Evolutionary conservation across 2,888 invertebrate genomes (phyloP).

Genomic region (Charanyca ferruginea): DNA sequence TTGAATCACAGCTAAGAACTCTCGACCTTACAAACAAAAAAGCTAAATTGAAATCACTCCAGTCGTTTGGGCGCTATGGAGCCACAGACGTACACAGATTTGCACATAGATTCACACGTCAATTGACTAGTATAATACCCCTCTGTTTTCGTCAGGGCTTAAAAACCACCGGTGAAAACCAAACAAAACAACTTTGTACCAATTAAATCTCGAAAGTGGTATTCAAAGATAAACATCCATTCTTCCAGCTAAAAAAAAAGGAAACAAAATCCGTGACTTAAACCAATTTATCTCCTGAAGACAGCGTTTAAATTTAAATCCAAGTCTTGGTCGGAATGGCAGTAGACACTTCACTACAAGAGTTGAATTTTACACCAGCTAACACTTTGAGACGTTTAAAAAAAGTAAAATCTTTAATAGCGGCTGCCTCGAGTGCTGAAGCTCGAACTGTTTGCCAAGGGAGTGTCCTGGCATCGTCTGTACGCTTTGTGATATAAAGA

Average conservation of each 20-base stretch:
- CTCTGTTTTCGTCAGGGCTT: no score
- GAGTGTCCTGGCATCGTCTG: slow-evolving; percentile 58
- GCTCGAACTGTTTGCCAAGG: slow-evolving; percentile 61
- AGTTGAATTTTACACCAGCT: slow-evolving; percentile 58
- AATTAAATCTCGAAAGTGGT: slow-evolving; percentile 12
- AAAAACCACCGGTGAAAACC: no score
- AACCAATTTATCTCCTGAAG: slow-evolving; percentile 57
- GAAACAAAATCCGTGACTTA: slow-evolving; percentile 44
- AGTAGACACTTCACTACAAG: slow-evolving; percentile 51
- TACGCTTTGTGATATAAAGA: slow-evolving; percentile 59
- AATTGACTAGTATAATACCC: no score
- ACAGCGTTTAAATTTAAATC: slow-evolving; percentile 61
- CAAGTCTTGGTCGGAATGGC: slow-evolving; percentile 45
- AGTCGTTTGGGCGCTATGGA: no score
- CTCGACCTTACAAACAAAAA: no score
- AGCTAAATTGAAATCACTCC: no score
- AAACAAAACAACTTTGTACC: slow-evolving; percentile 1
- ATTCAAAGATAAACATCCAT: slow-evolving; percentile 29
- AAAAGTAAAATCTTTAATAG: slow-evolving; percentile 59
- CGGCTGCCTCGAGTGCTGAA: slow-evolving; percentile 33
- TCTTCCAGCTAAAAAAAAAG: slow-evolving; percentile 23
- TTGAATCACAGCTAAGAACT: no score
- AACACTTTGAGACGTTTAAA: slow-evolving; percentile 58
- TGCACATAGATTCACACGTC: no score
- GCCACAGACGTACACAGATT: no score